A percentile compares a stretch with the other conserved stretches of the same genome.
Conservation (phyloP, 2,113 vertebrate species). For the Craseonycteris thonglongyai region DNA sequence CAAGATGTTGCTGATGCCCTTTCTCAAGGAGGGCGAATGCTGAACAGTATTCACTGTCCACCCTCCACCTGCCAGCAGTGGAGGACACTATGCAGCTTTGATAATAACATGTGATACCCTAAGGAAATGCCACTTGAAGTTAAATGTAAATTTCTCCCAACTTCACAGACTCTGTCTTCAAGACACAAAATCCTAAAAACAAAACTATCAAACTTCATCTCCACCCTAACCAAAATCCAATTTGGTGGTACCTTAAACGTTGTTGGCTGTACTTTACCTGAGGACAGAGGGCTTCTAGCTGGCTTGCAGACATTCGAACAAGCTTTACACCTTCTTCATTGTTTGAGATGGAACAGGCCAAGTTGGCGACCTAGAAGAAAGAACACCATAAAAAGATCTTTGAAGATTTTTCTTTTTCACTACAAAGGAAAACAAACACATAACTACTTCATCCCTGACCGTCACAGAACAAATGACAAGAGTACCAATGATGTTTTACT, state of each 20-base stretch:
- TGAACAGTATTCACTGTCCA: not conserved
- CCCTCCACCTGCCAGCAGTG: not conserved
- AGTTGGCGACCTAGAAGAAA: conserved; percentile 91
- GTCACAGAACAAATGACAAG: not conserved
- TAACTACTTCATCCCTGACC: not conserved
- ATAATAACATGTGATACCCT: not conserved
- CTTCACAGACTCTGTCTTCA: not conserved
- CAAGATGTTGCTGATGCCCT: not conserved
- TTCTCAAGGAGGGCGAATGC: not conserved
- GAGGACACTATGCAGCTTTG: not conserved
- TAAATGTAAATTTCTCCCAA: not conserved
- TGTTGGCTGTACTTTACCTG: conserved; percentile 83
- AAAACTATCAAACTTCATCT: not conserved
- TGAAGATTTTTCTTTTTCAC: conserved; percentile 17
- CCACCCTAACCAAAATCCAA: not conserved
- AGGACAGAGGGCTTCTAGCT: conserved; percentile 95
- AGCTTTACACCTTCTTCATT: conserved; percentile 98
- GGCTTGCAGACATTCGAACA: conserved; percentile 97
- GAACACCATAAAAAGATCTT: conserved; percentile 26
- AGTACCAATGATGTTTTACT: not conserved
- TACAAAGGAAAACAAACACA: not conserved
- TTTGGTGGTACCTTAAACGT: not conserved
- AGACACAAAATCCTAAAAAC: not conserved
- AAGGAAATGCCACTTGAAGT: not conserved
- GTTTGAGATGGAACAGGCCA: conserved; percentile 98